These are phyloP conservation scores for Drosophila pectinifera DNA, from an alignment of 1,140 invertebrate genomes.

Conservation along the genomic window DNA sequence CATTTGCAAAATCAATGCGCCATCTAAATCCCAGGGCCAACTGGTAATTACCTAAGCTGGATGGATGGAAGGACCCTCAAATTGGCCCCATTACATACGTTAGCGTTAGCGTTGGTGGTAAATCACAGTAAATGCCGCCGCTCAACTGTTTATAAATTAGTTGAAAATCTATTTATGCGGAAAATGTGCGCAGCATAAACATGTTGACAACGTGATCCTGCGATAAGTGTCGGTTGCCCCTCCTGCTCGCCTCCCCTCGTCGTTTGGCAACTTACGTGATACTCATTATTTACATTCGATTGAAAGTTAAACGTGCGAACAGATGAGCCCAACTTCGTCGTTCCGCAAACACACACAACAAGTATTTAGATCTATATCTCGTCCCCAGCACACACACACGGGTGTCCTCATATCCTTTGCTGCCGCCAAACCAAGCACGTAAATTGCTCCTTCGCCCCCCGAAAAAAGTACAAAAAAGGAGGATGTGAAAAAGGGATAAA, in stretches of 20 bases:
- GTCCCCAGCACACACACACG: constrained; percentile 4
- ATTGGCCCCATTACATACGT: constrained; percentile 46
- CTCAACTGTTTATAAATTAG: constrained; percentile 58
- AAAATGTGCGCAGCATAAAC: constrained; percentile 52
- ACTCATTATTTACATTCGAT: constrained; percentile 82
- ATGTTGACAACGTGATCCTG: constrained; percentile 37
- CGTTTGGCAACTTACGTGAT: constrained; percentile 54
- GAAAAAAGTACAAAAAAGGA: constrained; percentile 17
- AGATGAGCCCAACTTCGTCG: constrained; percentile 68
- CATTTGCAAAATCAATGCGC: background rate
- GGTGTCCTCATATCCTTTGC: too few species aligned
- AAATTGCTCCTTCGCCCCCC: constrained; percentile 40
- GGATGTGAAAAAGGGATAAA: constrained; percentile 66
- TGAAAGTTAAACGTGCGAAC: constrained; percentile 80
- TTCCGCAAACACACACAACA: constrained; percentile 35
- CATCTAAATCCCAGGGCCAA: background rate
- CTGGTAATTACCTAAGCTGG: constrained; percentile 34
- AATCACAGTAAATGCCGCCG: constrained; percentile 21
- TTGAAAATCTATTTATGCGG: constrained; percentile 64
- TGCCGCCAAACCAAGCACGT: constrained; percentile 52
- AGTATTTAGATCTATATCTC: constrained; percentile 52
- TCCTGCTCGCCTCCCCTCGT: background rate
- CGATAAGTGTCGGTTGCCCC: constrained; percentile 27
- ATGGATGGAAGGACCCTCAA: constrained; percentile 13
- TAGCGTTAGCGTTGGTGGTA: constrained; percentile 8